Evolutionary conservation across 1,140 invertebrate genomes (phyloP).

Genomic region (Halyomorpha halys): DNA sequence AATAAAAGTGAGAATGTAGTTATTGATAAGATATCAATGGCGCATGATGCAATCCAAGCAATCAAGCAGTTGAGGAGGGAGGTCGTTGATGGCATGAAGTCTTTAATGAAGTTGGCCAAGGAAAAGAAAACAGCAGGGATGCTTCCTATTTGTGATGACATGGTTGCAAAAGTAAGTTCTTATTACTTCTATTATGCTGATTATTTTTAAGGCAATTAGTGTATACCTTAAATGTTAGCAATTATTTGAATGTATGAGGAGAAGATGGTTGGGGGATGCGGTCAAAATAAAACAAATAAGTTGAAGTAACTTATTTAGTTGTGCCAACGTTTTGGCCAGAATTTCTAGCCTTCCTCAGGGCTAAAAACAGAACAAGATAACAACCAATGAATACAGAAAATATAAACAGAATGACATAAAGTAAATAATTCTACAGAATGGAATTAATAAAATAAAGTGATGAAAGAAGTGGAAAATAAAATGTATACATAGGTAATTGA

Average conservation of each 20-base stretch:
- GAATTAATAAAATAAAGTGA: too few relatives aligned
- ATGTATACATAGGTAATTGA: too few relatives aligned
- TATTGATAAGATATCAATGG: constrained; percentile 63
- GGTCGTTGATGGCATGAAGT: constrained; percentile 66
- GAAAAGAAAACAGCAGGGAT: constrained; percentile 59
- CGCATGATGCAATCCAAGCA: constrained; percentile 67
- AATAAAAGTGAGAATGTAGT: constrained; percentile 47
- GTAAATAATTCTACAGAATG: too few relatives aligned
- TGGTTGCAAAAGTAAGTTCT: constrained; percentile 50
- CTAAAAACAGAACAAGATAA: too few relatives aligned
- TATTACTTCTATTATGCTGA: not conserved
- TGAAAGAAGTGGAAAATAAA: too few relatives aligned
- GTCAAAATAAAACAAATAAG: too few relatives aligned
- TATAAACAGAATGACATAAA: too few relatives aligned
- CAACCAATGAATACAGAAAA: too few relatives aligned
- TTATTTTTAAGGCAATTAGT: too few relatives aligned
- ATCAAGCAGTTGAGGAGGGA: constrained; percentile 66
- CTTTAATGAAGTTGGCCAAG: constrained; percentile 57
- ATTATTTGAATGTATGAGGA: too few relatives aligned
- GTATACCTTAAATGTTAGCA: too few relatives aligned
- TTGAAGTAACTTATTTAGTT: not conserved
- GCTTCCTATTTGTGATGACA: constrained; percentile 65
- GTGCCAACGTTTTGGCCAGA: not conserved
- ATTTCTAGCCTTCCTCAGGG: not conserved
- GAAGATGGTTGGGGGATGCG: too few relatives aligned